A percentile compares a stretch with the other conserved stretches of the same genome.
Evolutionary conservation across 1,140 invertebrate species (phyloP).

Genomic region (Radopholus similis): DNA sequence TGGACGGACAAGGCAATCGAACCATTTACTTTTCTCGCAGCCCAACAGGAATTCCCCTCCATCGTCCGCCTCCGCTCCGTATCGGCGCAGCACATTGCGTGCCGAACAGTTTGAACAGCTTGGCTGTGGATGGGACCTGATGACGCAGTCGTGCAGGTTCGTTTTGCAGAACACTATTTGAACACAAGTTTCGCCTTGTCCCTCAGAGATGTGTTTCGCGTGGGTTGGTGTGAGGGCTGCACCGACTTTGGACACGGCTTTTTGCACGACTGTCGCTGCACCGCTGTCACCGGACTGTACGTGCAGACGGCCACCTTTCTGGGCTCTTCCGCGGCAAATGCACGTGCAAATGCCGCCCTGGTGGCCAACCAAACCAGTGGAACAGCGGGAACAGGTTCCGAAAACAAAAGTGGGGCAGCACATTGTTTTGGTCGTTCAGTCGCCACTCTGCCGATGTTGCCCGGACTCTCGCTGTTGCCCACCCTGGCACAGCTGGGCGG

Average conservation of each 20-base stretch:
- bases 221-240: slow-evolving; percentile 31
- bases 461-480: background rate
- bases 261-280: slow-evolving; percentile 33
- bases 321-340: slow-evolving; percentile 11
- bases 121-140: slow-evolving; percentile 27
- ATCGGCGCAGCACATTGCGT: background rate
- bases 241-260: slow-evolving; percentile 25
- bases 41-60: background rate
- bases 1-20: background rate
- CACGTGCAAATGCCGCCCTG: slow-evolving; percentile 13
- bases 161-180: background rate
- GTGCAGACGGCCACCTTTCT: slow-evolving; percentile 8
- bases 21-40: too few species aligned
- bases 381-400: background rate
- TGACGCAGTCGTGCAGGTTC: slow-evolving; percentile 27
- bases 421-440: background rate
- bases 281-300: slow-evolving; percentile 25
- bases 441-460: background rate
- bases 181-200: slow-evolving; percentile 2
- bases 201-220: slow-evolving; percentile 19
- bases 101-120: slow-evolving; percentile 33
- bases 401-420: background rate
- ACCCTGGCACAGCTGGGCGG: background rate
- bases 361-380: background rate
- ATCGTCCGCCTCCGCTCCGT: background rate